phyloP scores from a whole-genome alignment of 2,888 invertebrate species.

The Xylota segnis region DNA sequence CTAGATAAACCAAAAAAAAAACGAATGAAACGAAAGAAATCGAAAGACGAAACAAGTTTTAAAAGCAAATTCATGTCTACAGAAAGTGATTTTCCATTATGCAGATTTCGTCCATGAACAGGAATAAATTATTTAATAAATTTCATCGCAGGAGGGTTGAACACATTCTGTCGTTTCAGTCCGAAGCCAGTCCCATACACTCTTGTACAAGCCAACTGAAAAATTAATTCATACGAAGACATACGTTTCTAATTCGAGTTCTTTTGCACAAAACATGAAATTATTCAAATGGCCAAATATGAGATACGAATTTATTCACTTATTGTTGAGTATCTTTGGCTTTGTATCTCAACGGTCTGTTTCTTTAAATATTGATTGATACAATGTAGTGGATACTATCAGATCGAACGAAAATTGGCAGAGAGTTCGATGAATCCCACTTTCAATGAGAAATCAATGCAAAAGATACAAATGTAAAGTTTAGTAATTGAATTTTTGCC shows the following conservation, averaged over 20 bases:
- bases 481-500: neutral
- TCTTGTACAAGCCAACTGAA: constrained; percentile 38
- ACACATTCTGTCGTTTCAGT: constrained; percentile 6
- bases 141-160: constrained; percentile 57
- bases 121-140: constrained; percentile 73
- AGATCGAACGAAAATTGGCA: constrained; percentile 22
- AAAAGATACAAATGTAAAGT: neutral
- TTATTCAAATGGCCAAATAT: neutral
- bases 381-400: constrained; percentile 8
- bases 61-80: constrained; percentile 72
- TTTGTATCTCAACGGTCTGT: neutral
- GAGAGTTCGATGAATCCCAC: constrained; percentile 14
- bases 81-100: constrained; percentile 68
- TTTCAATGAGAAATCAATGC: constrained; percentile 2
- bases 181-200: constrained; percentile 9
- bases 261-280: neutral
- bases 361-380: neutral
- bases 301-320: neutral
- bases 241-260: constrained; percentile 31
- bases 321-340: neutral
- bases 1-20: constrained; percentile 30
- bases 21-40: constrained; percentile 19
- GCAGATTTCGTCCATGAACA: constrained; percentile 61
- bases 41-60: constrained; percentile 48
- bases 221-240: constrained; percentile 52